Conservation (phyloP, 92 coral and sea anemone genomes). For the Virgularia gustaviana region DNA sequence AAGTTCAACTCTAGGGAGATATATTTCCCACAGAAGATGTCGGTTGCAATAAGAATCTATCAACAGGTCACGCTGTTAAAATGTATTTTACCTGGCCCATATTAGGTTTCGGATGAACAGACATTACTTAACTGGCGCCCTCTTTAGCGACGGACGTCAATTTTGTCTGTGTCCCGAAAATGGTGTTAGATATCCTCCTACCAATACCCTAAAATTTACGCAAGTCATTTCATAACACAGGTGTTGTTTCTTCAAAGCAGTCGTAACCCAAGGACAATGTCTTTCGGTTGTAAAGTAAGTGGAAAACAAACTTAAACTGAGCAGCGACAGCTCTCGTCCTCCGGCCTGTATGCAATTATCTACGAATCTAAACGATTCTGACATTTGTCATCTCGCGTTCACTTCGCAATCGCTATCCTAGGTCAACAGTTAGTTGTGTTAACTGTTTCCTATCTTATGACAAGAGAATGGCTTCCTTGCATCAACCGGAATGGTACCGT, state of each 20-base stretch:
- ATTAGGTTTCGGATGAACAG: constrained; percentile 42
- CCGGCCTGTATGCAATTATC: constrained; percentile 38
- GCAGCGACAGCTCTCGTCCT: constrained; percentile 14
- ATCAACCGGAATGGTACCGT: too few relatives aligned
- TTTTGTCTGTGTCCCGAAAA: constrained; percentile 30
- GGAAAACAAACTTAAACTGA: background rate
- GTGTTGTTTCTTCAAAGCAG: constrained; percentile 26
- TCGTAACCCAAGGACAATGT: constrained; percentile 36
- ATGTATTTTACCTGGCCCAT: constrained; percentile 32
- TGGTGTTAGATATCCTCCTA: constrained; percentile 24
- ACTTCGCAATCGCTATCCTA: constrained; percentile 32
- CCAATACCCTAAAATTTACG: constrained; percentile 5
- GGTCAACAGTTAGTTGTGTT: constrained; percentile 34
- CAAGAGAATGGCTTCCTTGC: too few relatives aligned
- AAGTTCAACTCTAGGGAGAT: constrained; percentile 10
- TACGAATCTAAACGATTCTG: constrained; percentile 38
- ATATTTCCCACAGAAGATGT: constrained; percentile 38
- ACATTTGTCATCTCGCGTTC: constrained; percentile 40
- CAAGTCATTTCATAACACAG: constrained; percentile 39
- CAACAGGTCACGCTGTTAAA: constrained; percentile 46
- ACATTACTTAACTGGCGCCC: constrained; percentile 38
- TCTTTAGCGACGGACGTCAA: constrained; percentile 42
- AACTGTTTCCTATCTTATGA: constrained; percentile 34
- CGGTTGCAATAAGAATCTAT: constrained; percentile 32
- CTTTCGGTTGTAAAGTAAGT: constrained; percentile 10